Evolutionary conservation across 2,888 invertebrate species (phyloP).

Genomic region (Machimus atricapillus): DNA sequence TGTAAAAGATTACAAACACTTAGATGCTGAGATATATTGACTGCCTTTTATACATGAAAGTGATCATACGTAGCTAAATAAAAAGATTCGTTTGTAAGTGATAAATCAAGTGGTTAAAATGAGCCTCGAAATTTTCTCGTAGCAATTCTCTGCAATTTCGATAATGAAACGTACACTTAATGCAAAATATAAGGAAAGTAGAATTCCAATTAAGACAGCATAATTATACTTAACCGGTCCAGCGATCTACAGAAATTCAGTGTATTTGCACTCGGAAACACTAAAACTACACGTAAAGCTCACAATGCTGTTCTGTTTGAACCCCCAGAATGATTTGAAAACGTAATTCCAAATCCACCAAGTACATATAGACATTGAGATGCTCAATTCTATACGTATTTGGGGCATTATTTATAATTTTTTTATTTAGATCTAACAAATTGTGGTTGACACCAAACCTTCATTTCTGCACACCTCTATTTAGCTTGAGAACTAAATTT

Average conservation of each 20-base stretch:
- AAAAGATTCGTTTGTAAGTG: slow-evolving; percentile 7
- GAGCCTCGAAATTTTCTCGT: not conserved
- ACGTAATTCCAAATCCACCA: not conserved
- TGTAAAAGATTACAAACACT: slow-evolving; percentile 38
- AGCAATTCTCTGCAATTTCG: not conserved
- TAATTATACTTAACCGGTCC: not conserved
- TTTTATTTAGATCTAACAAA: not conserved
- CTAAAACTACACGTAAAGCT: not conserved
- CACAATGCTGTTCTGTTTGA: not conserved
- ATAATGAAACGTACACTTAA: not conserved
- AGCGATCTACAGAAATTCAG: not conserved
- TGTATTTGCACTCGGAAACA: not conserved
- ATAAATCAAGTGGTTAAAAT: not conserved
- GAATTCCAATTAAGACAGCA: not conserved
- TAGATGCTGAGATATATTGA: slow-evolving; percentile 46
- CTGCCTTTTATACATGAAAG: slow-evolving; percentile 46
- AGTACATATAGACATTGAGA: not conserved
- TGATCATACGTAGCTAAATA: slow-evolving; percentile 1
- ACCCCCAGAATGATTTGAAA: not conserved
- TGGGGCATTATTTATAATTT: not conserved
- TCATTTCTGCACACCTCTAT: not conserved
- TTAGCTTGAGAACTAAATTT: not conserved
- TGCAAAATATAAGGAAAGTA: not conserved
- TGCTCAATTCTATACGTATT: not conserved
- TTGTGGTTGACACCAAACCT: not conserved